Conservation (phyloP, 2,888 invertebrate species). For the Dilophus febrilis region DNA sequence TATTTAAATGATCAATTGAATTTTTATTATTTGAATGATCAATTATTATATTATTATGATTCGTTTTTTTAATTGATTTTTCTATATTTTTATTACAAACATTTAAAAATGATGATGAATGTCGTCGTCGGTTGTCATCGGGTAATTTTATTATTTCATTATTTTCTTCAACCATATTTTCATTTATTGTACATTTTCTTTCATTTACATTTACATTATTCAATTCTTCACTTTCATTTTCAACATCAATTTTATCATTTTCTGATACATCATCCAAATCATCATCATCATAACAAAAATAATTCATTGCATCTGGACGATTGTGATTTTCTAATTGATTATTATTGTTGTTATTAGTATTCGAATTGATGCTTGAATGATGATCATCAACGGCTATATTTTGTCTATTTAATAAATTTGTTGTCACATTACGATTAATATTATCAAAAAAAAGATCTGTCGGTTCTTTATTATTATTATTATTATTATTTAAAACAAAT, state of each 20-base stretch:
- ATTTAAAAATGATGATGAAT: background rate
- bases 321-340: conserved; percentile 18
- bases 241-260: conserved; percentile 28
- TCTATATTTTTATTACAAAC: too few species aligned
- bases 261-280: conserved; percentile 1
- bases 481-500: background rate
- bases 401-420: too few species aligned
- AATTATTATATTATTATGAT: too few species aligned
- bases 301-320: background rate
- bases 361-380: too few species aligned
- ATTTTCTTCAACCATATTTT: background rate
- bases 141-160: background rate
- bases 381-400: too few species aligned
- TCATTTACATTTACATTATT: background rate
- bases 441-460: conserved; percentile 1
- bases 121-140: background rate
- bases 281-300: conserved; percentile 16
- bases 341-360: too few species aligned
- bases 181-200: background rate
- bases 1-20: too few species aligned
- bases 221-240: conserved; percentile 24
- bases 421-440: background rate
- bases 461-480: background rate
- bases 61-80: too few species aligned
- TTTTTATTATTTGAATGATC: too few species aligned